Evolutionary conservation across 2,113 vertebrate species (phyloP), one percentile per base, ranked within the genome.

Genomic region (Sorex fumeus): DNA sequence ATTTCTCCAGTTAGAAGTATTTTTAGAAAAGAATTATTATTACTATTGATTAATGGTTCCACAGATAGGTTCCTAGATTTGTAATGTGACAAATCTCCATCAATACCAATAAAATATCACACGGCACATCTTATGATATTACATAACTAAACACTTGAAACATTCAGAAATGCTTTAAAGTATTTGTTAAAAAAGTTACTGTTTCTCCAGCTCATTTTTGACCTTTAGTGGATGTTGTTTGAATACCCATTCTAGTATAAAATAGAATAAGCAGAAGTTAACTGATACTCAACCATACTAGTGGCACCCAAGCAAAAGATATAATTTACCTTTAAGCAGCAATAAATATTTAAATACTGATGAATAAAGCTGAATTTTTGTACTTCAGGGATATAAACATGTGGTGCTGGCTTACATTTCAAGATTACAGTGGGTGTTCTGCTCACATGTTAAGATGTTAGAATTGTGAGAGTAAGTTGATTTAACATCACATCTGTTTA

Each of bases 401-500:
- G 1, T 66, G 53, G 47, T 83, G 8, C 15, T 60, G 83, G 10
- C 6, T 88, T 77, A 79, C 8, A 81, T 32, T 30, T 86, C 25
- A 91, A 60, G 45, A 84, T 87, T 87, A 32, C 1, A n/a, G 25
- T 45, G 84, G 21, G 6, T 75, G 4, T 45, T 71, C 43, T 84
- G 3, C 11, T 77, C 40, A 50, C 47, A 34, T 50, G 40, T 40
- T 69, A 84, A 36, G 15, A 76, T 36, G 64, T 79, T 84, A 72
- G 3, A 74, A 40, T 4, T 40, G 15, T 81, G 87, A 66, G 25
- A 77, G 78, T 36, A 83, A 66, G 45, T 16, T 81, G 19, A 84
- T 91, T 78, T 95, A 95, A 66, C 16, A 23, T 69, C 60, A 2
- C 25, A 90, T 93, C 87, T 94, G 30, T 85, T 92, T 95, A 85